Percentiles rank a stretch among this genome's conserved stretches.
phyloP scores from a whole-genome alignment of 2,113 vertebrate species.

The Neotragus moschatus region DNA sequence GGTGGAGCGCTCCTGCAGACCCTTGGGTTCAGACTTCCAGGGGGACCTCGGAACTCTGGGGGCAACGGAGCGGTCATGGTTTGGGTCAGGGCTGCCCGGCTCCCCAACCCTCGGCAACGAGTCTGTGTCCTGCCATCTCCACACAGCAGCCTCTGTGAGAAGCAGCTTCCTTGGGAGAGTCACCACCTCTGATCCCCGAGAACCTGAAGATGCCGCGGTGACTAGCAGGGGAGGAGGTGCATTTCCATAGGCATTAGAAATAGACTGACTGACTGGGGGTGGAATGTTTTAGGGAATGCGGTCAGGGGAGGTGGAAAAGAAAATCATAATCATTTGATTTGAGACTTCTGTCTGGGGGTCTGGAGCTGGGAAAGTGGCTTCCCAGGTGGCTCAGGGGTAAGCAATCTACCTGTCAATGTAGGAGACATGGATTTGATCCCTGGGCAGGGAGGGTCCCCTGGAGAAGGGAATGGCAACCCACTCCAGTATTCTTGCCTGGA shows the following conservation, averaged over 20 bases:
- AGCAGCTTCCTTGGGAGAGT: background rate
- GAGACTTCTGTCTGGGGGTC: background rate
- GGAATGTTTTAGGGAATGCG: background rate
- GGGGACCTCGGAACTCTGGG: too few relatives aligned
- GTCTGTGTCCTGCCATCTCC: background rate
- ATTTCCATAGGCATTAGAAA: background rate
- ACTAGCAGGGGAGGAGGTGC: background rate
- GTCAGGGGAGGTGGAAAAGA: background rate
- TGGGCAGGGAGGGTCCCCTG: background rate
- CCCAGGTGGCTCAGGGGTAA: background rate
- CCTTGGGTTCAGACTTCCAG: background rate
- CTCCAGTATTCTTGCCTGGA: background rate
- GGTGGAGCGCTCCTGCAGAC: background rate
- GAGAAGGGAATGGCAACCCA: background rate
- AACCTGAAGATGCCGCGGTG: accelerated
- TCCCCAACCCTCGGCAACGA: background rate
- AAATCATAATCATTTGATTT: background rate
- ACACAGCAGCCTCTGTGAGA: background rate
- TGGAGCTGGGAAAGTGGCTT: background rate
- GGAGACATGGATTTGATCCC: background rate
- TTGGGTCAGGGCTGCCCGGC: background rate
- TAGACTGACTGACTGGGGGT: background rate
- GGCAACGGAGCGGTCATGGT: background rate
- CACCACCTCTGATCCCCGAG: background rate
- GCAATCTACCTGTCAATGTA: background rate